phyloP scores from a whole-genome alignment of 1,140 invertebrate genomes.

The Solenopsis invicta region DNA sequence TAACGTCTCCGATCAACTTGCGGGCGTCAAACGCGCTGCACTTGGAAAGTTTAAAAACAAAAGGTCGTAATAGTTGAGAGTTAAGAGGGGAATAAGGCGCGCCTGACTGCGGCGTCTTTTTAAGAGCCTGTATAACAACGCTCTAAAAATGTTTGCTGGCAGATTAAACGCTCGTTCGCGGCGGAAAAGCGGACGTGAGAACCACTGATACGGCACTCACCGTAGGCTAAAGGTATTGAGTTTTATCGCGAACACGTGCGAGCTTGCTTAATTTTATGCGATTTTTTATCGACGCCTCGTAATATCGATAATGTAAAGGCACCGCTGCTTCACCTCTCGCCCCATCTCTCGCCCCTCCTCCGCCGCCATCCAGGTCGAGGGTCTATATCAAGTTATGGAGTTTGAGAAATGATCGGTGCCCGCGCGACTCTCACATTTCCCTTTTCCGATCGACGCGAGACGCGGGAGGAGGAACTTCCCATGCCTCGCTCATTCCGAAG shows the following conservation, averaged over 20 bases:
- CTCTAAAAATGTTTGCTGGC: constrained; percentile 24
- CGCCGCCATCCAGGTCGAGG: constrained; percentile 66
- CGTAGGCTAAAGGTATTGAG: constrained; percentile 59
- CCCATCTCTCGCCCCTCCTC: constrained; percentile 35
- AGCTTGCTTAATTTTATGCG: constrained; percentile 86
- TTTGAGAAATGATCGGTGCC: constrained; percentile 85
- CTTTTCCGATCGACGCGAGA: constrained; percentile 62
- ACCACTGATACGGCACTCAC: constrained; percentile 23
- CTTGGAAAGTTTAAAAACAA: background rate
- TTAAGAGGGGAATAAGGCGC: background rate
- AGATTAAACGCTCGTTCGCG: constrained; percentile 24
- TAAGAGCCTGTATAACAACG: constrained; percentile 2
- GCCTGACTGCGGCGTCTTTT: background rate
- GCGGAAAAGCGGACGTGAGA: constrained; percentile 32
- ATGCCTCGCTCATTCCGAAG: background rate
- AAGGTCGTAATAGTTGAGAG: background rate
- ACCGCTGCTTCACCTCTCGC: constrained; percentile 65
- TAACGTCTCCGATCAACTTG: background rate
- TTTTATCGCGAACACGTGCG: constrained; percentile 81
- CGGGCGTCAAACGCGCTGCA: background rate
- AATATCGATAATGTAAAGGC: constrained; percentile 86
- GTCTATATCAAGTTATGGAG: constrained; percentile 85
- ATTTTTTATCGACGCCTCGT: constrained; percentile 87
- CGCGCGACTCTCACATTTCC: constrained; percentile 77
- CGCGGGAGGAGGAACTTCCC: background rate